These are phyloP conservation scores for Notechis scutatus DNA, from an alignment of 2,113 vertebrate species.

Conservation along the genomic window DNA sequence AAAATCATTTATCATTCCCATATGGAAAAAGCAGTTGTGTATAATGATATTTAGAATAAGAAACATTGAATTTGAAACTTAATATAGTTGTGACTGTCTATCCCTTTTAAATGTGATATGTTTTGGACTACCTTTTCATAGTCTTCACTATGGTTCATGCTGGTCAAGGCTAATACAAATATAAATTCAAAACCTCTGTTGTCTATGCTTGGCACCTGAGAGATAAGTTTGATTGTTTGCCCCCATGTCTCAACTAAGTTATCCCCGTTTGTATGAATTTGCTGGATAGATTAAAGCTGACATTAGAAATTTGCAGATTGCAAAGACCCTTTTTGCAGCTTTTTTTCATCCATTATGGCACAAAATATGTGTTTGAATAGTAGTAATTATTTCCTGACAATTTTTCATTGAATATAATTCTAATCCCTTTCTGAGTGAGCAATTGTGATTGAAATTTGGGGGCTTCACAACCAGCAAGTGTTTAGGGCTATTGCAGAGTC, in stretches of 20 bases:
- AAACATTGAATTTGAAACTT: background rate
- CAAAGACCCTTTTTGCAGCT: background rate
- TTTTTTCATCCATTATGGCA: background rate
- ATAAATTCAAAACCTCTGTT: background rate
- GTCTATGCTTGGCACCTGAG: background rate
- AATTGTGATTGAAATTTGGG: background rate
- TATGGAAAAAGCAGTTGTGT: background rate
- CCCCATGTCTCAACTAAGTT: background rate
- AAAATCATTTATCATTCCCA: background rate
- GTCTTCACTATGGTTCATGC: background rate
- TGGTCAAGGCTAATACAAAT: background rate
- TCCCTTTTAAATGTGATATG: background rate
- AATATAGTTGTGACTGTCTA: background rate
- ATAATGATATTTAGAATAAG: background rate
- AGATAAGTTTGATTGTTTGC: background rate
- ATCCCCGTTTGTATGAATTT: background rate
- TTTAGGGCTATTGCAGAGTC: background rate
- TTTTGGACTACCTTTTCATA: background rate
- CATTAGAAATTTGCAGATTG: background rate
- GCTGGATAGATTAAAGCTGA: background rate
- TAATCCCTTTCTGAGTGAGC: background rate
- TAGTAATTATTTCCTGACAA: background rate
- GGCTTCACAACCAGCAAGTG: background rate
- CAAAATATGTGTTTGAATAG: background rate
- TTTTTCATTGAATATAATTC: background rate